Conservation (phyloP, 2,113 vertebrate species). For the Neogobius melanostomus region DNA sequence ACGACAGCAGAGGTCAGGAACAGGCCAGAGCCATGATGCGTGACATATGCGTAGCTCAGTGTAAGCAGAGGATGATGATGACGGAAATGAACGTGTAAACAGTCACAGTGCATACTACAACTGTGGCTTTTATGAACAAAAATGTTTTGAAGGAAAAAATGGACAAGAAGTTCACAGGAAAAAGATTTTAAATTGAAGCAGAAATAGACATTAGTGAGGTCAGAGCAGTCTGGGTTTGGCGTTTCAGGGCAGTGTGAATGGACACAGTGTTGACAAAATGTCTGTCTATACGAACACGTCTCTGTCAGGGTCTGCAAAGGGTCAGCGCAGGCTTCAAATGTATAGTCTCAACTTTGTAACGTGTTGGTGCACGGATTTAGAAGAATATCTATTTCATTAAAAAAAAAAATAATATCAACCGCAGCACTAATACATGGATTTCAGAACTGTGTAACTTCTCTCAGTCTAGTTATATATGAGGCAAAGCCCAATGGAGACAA, state of each 20-base stretch:
- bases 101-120: slow-evolving; percentile 8
- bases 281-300: slow-evolving; percentile 59
- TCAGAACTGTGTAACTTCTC: no score
- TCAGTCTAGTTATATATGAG: no score
- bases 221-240: slow-evolving; percentile 52
- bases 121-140: neutral
- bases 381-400: no score
- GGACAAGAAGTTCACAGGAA: slow-evolving; percentile 27
- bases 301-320: slow-evolving; percentile 56
- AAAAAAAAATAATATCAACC: no score
- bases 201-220: slow-evolving; percentile 45
- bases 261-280: slow-evolving; percentile 56
- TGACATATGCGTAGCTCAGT: neutral
- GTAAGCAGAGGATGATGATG: neutral
- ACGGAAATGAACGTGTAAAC: slow-evolving; percentile 20
- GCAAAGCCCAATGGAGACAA: no score
- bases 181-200: slow-evolving; percentile 39
- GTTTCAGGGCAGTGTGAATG: slow-evolving; percentile 68
- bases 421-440: no score
- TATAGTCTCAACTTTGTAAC: slow-evolving; percentile 2
- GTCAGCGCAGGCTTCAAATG: slow-evolving; percentile 32
- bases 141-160: slow-evolving; percentile 28
- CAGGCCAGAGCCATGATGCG: slow-evolving; percentile 23
- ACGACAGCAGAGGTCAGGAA: slow-evolving; percentile 57
- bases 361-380: no score